phyloP scores from a whole-genome alignment of 2,797 vertebrate genomes.

The Rallus crepitans region DNA sequence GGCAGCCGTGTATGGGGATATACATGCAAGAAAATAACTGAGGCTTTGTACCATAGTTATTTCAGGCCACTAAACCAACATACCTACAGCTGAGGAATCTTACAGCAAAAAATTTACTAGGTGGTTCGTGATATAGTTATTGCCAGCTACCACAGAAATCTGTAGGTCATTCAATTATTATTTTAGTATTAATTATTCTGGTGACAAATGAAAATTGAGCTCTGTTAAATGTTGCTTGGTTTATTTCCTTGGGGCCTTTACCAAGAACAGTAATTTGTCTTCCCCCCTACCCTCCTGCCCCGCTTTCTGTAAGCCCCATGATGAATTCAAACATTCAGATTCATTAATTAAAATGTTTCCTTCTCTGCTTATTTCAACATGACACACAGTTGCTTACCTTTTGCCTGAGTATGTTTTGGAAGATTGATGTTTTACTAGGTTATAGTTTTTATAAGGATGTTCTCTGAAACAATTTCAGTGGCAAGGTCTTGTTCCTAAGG shows the following conservation, averaged over 20 bases:
- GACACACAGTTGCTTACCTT: constrained; percentile 15
- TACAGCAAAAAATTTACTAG: constrained; percentile 3
- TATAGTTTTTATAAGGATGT: background rate
- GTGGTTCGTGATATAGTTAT: background rate
- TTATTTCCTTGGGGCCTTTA: constrained; percentile 39
- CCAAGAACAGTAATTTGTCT: background rate
- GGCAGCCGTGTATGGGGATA: background rate
- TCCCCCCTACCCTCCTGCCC: too few species aligned
- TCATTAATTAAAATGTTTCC: constrained; percentile 52
- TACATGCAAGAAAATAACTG: background rate
- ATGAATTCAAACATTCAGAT: constrained; percentile 15
- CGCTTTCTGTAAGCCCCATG: background rate
- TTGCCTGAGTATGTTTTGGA: background rate
- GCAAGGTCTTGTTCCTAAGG: background rate
- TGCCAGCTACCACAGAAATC: background rate
- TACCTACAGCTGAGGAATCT: background rate
- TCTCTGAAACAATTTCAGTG: constrained; percentile 8
- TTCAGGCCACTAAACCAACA: background rate
- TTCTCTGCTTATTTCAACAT: constrained; percentile 51
- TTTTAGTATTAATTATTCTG: constrained; percentile 34
- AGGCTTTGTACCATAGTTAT: background rate
- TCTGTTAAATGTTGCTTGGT: constrained; percentile 33
- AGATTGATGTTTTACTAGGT: background rate
- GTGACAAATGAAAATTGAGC: constrained; percentile 43
- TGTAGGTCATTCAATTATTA: constrained; percentile 36